These are phyloP conservation scores for Calidris pugnax DNA, from an alignment of 2,113 vertebrate genomes.

Conservation along the genomic window DNA sequence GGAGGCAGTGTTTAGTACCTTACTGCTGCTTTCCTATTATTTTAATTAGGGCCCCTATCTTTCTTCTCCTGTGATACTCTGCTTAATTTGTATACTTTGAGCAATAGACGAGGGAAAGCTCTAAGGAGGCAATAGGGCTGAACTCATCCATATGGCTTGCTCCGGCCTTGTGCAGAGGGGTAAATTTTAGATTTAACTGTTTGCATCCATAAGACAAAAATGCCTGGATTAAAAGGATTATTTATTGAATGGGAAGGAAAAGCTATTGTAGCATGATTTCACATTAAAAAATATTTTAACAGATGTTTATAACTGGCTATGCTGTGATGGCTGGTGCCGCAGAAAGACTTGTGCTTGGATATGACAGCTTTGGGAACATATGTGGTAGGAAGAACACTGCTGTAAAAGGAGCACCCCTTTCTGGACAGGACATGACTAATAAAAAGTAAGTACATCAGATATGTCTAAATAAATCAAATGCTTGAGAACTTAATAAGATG, in stretches of 20 bases:
- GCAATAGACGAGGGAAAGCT: neutral
- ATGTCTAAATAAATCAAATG: neutral
- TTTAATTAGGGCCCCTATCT: neutral
- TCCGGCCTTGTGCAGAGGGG: neutral
- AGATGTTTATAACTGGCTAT: slow-evolving; percentile 82
- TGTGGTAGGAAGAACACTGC: slow-evolving; percentile 80
- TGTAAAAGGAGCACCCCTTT: slow-evolving; percentile 77
- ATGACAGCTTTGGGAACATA: slow-evolving; percentile 82
- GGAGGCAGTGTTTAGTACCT: neutral
- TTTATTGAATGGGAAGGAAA: neutral
- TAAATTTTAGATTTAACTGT: neutral
- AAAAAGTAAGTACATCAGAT: slow-evolving; percentile 73
- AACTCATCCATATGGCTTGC: neutral
- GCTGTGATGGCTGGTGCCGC: slow-evolving; percentile 74
- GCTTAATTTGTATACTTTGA: neutral
- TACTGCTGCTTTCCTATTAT: neutral
- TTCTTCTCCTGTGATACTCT: neutral
- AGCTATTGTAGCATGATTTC: neutral
- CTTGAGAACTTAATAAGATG: neutral
- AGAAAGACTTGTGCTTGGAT: slow-evolving; percentile 80
- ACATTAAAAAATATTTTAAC: slow-evolving; percentile 14
- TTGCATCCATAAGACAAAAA: neutral
- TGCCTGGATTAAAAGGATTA: neutral
- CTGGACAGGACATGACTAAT: slow-evolving; percentile 81
- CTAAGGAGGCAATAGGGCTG: neutral